phyloP scores from a whole-genome alignment of 1,140 invertebrate species.

The Lepidurus couesii region DNA sequence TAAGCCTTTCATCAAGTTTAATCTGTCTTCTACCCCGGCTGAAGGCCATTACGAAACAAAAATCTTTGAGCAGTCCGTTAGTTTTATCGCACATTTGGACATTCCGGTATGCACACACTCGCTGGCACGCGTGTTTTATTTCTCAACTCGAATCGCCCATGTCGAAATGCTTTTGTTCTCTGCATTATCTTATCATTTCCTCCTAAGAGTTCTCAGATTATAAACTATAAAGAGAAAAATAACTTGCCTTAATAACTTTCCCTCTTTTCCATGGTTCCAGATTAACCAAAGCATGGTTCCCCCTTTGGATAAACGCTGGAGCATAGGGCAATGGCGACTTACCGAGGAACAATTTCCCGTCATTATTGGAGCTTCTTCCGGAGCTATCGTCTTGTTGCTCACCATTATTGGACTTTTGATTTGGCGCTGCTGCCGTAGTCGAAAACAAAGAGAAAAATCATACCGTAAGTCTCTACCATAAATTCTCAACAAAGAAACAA shows the following conservation, averaged over 20 bases:
- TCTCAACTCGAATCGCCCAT: background rate
- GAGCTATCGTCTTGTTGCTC: conserved; percentile 48
- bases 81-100: conserved; percentile 4
- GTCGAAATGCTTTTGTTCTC: background rate
- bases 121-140: background rate
- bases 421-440: conserved; percentile 51
- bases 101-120: background rate
- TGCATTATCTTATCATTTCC: background rate
- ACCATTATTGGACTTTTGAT: conserved; percentile 47
- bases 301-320: conserved; percentile 33
- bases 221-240: background rate
- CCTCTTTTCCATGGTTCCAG: background rate
- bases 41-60: conserved; percentile 9
- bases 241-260: background rate
- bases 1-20: conserved; percentile 7
- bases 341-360: conserved; percentile 49
- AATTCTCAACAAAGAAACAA: background rate
- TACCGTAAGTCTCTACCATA: conserved; percentile 46
- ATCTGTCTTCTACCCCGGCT: background rate
- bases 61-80: conserved; percentile 9
- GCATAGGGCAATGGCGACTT: conserved; percentile 43
- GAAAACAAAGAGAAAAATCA: conserved; percentile 47
- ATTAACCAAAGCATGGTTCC: conserved; percentile 29
- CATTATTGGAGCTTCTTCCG: conserved; percentile 49
- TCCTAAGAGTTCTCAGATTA: background rate